Percentiles rank a stretch among this genome's conserved stretches.
phyloP scores from a whole-genome alignment of 2,888 invertebrate species.

The Ischnura elegans region DNA sequence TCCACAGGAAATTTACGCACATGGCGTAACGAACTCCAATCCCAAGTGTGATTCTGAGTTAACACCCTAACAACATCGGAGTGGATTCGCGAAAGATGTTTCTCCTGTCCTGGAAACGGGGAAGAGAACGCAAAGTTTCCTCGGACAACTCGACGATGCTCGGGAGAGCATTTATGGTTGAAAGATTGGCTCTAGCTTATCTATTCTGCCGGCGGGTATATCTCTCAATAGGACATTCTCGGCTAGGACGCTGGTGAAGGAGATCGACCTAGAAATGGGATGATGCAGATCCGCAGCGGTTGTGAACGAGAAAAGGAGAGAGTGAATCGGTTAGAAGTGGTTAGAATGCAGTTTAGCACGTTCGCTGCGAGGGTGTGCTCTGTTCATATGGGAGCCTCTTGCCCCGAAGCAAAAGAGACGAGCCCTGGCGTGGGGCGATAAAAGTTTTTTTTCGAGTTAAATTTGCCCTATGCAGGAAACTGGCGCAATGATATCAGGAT shows the following conservation, averaged over 20 bases:
- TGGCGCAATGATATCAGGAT: no score
- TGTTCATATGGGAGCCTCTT: no score
- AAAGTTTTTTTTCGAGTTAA: no score
- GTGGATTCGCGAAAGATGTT: background rate
- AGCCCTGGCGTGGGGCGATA: no score
- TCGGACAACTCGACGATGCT: background rate
- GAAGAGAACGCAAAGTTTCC: background rate
- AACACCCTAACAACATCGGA: background rate
- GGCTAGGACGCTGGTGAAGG: background rate
- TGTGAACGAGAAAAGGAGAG: background rate
- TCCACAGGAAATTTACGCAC: background rate
- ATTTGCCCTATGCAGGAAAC: no score
- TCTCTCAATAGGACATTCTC: background rate
- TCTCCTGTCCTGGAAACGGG: background rate
- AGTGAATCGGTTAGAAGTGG: background rate
- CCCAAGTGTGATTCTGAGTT: background rate
- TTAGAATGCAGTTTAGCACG: background rate
- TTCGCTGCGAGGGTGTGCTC: no score
- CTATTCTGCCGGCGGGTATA: background rate
- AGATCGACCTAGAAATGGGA: slow-evolving; percentile 9
- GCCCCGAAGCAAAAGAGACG: no score
- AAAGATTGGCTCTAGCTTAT: background rate
- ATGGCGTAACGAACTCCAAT: background rate
- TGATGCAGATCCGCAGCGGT: background rate
- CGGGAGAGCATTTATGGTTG: background rate